A percentile compares a stretch with the other conserved stretches of the same genome.
phyloP scores from a whole-genome alignment of 2,888 invertebrate genomes.

The Cataglyphis altisquamis region DNA sequence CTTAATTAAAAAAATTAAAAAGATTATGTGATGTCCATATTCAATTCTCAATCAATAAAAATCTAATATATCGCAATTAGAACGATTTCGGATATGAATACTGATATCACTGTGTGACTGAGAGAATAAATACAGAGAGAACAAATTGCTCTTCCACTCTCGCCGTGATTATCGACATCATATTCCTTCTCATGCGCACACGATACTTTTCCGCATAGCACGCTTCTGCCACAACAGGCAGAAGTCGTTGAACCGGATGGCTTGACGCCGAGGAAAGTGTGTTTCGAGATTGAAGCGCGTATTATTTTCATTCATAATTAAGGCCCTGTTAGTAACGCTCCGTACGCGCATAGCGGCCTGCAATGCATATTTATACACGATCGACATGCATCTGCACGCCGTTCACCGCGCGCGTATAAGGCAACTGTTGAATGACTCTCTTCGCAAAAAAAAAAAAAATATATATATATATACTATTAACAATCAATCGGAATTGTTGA shows the following conservation, averaged over 20 bases:
- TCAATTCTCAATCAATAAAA: not conserved
- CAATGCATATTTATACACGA: constrained; percentile 76
- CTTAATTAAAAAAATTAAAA: constrained; percentile 2
- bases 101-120: not conserved
- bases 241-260: constrained; percentile 74
- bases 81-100: not conserved
- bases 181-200: constrained; percentile 14
- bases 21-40: not conserved
- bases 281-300: constrained; percentile 69
- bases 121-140: not conserved
- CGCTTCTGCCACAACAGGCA: constrained; percentile 21
- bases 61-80: not conserved
- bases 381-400: constrained; percentile 59
- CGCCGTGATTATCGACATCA: not conserved
- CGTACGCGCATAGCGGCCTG: constrained; percentile 59
- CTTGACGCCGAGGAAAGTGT: constrained; percentile 69
- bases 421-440: constrained; percentile 20
- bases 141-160: constrained; percentile 8
- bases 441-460: not conserved
- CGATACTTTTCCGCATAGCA: constrained; percentile 36
- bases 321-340: constrained; percentile 76
- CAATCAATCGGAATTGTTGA: not conserved
- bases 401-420: constrained; percentile 16
- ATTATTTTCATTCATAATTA: constrained; percentile 73
- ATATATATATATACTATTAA: not conserved